Conservation (phyloP, 2,888 invertebrate species). For the Augiades crinisus region DNA sequence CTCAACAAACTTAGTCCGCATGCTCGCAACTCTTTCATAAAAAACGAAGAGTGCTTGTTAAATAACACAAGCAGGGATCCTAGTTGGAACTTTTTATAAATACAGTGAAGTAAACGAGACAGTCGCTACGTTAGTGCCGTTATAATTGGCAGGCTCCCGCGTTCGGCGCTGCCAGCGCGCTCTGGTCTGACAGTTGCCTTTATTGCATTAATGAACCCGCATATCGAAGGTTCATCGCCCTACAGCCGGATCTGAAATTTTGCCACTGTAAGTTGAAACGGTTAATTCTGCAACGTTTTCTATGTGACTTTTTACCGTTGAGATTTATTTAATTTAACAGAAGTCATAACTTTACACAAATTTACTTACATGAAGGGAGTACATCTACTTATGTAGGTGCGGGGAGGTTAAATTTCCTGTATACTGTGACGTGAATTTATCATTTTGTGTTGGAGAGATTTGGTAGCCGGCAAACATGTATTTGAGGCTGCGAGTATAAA, state of each 20-base stretch:
- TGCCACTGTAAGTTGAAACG: conserved; percentile 17
- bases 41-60: neutral
- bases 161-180: conserved; percentile 35
- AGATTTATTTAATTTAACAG: neutral
- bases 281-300: conserved; percentile 1
- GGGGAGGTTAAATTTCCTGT: too few relatives aligned
- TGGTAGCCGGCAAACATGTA: too few relatives aligned
- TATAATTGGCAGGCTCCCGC: conserved; percentile 45
- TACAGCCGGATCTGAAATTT: conserved; percentile 43
- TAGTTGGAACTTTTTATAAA: conserved; percentile 1
- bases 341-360: neutral
- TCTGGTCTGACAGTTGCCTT: conserved; percentile 44
- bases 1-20: too few relatives aligned
- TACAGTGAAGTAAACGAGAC: conserved; percentile 13
- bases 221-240: conserved; percentile 53
- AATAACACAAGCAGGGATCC: neutral
- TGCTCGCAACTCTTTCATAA: too few relatives aligned
- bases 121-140: conserved; percentile 36
- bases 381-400: too few relatives aligned
- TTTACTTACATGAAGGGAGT: too few relatives aligned
- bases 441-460: too few relatives aligned
- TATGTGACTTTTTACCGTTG: neutral
- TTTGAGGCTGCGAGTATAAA: too few relatives aligned
- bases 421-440: too few relatives aligned
- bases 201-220: conserved; percentile 61